phyloP scores from a whole-genome alignment of 2,797 vertebrate genomes.

The Erithacus rubecula region DNA sequence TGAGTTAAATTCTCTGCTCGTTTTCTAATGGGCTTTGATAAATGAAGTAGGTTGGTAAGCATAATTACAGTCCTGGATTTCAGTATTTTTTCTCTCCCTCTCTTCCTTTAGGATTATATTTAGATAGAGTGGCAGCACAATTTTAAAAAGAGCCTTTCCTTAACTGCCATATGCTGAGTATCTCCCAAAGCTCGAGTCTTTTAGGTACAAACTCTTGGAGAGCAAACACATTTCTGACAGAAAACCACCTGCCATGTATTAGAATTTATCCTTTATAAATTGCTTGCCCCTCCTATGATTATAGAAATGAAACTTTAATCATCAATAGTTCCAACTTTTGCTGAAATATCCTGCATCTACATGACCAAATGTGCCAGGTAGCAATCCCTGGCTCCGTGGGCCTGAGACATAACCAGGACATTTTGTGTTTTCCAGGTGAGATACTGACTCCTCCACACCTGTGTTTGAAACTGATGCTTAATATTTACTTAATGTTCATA shows the following conservation, averaged over 20 bases:
- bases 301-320: background rate
- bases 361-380: background rate
- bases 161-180: conserved; percentile 15
- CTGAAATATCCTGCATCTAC: background rate
- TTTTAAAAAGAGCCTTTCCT: conserved; percentile 25
- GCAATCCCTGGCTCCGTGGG: background rate
- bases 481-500: conserved; percentile 2
- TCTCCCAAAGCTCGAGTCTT: conserved; percentile 14
- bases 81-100: background rate
- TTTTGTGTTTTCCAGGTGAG: background rate
- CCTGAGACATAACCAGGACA: background rate
- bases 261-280: background rate
- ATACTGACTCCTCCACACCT: background rate
- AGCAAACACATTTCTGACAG: background rate
- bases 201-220: background rate
- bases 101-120: conserved; percentile 21
- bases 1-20: background rate
- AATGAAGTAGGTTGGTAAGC: conserved; percentile 43
- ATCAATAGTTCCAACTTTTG: background rate
- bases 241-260: background rate
- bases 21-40: conserved; percentile 36
- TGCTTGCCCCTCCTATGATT: background rate
- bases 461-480: background rate
- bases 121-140: conserved; percentile 28
- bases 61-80: background rate